Conservation (phyloP, 2,113 vertebrate genomes). For the Onychostoma macrolepis region DNA sequence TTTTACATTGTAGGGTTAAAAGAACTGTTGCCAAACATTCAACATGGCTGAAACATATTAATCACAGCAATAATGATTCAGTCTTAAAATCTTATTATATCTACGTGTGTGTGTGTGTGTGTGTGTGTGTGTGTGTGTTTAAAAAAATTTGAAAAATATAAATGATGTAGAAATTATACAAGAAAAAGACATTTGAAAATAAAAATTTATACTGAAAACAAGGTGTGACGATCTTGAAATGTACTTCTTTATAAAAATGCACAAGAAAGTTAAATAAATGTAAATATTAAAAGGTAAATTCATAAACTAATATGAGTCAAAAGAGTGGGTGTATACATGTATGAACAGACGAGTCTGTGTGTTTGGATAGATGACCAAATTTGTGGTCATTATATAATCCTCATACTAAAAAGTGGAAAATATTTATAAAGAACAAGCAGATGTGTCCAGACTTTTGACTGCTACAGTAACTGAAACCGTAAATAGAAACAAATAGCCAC, state of each 20-base stretch:
- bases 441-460: background rate
- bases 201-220: no score
- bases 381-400: background rate
- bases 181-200: no score
- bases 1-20: no score
- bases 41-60: no score
- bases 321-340: background rate
- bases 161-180: no score
- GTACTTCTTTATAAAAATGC: no score
- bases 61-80: no score
- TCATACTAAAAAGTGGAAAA: background rate
- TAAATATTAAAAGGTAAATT: background rate
- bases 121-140: no score
- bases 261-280: background rate
- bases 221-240: background rate
- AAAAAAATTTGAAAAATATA: no score
- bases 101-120: no score
- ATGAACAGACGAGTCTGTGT: background rate
- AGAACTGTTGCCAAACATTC: no score
- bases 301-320: background rate
- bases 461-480: background rate
- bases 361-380: background rate
- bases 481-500: constrained; percentile 27
- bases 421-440: background rate
- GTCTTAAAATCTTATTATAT: no score